Base-by-base conservation (phyloP, 2,113 vertebrate genomes). In the Myiopsitta monachus region DNA sequence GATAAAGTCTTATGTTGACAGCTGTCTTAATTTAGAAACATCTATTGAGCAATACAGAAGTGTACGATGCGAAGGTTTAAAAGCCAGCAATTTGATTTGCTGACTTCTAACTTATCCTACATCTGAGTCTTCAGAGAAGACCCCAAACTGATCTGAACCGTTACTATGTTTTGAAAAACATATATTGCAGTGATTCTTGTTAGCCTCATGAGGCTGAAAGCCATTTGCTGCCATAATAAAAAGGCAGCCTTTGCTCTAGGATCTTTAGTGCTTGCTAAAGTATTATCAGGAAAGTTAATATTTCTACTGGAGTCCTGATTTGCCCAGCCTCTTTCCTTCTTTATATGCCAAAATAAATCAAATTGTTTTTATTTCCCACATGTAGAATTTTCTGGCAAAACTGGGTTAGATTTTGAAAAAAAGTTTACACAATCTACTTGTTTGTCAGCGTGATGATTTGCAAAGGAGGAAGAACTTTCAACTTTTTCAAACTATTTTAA, bases 241-340 rank as follows among this genome's bases (percentile, higher is more conserved):
- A 80, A 86, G 11, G 23, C 39, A 92, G 88, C 73, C 72, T 93
- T 92, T 93, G 83, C 43, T 87, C 83, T 74, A 74, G 62, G 52
- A 68, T 77, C 36, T 92, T 83, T 64, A 81, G 68, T 4, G 24
- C 62, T 95, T 93, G 69, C 72, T 76, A 10, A 90, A 85, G 75
- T 77, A 77, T 88, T 87, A 83, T 83, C 66, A 68, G 47, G 27
- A 68, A 88, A 90, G 80, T 92, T 88, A 88, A 70, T 93, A 80
- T 96, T 95, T 95, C 83, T 90, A 52, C 51, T 64, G 27, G 36
- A 77, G 55, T 44, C 18, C 12, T 67, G 39, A 59, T n/a, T 93
- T 94, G 59, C 21, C 39, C 22, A 90, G 43, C 14, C 22, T 17
- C n/a, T 62, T 57, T 57, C 41, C n/a, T 59, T 69, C 17, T 90